Conservation (phyloP, 2,888 invertebrate species). For the Pseudococcus viburni region DNA sequence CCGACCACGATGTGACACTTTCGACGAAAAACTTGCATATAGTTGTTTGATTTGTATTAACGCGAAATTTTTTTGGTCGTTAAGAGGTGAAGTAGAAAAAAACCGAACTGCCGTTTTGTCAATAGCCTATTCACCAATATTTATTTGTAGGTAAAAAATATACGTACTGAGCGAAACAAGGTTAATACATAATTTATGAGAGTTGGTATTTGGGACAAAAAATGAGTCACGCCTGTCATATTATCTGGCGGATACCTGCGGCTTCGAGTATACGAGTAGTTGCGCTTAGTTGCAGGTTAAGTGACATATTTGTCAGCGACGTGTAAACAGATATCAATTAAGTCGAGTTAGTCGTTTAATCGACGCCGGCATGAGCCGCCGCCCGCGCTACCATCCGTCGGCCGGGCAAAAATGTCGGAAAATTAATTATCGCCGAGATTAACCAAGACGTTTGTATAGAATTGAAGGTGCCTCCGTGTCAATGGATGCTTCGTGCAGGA, state of each 20-base stretch:
- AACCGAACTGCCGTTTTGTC: background rate
- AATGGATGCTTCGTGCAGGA: background rate
- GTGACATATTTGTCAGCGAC: slow-evolving; percentile 65
- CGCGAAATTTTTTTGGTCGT: slow-evolving; percentile 34
- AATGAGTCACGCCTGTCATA: slow-evolving; percentile 64
- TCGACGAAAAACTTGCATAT: slow-evolving; percentile 5
- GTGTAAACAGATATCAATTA: slow-evolving; percentile 66
- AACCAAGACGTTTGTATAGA: slow-evolving; percentile 17
- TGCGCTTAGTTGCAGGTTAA: slow-evolving; percentile 61
- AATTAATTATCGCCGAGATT: background rate
- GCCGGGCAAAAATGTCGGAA: background rate
- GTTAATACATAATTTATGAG: slow-evolving; percentile 66
- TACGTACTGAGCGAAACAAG: slow-evolving; percentile 14
- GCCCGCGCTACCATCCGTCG: background rate
- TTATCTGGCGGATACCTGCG: slow-evolving; percentile 55
- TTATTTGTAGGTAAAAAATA: slow-evolving; percentile 15
- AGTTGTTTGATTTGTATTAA: slow-evolving; percentile 4
- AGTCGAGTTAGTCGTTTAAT: slow-evolving; percentile 26
- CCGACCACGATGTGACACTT: background rate
- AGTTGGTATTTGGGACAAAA: slow-evolving; percentile 64
- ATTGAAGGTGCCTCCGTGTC: background rate
- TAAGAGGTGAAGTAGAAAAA: background rate
- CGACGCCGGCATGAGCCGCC: background rate
- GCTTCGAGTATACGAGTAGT: slow-evolving; percentile 36
- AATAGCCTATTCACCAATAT: slow-evolving; percentile 19